Conservation (phyloP, 2,888 invertebrate genomes). For the Coelopa pilipes region DNA sequence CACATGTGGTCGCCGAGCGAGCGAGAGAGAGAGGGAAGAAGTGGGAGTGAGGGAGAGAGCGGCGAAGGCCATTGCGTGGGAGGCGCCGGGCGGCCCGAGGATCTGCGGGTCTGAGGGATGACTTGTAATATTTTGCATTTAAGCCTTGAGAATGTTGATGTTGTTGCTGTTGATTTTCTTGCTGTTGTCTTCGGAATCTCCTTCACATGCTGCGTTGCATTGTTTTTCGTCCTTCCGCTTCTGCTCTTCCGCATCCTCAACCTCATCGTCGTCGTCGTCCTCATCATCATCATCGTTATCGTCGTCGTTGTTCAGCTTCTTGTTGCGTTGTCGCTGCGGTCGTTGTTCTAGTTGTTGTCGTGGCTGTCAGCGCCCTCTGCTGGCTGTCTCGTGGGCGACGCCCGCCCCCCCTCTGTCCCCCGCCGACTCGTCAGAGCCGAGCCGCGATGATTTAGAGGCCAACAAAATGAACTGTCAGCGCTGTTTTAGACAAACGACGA, state of each 20-base stretch:
- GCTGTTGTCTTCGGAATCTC: neutral
- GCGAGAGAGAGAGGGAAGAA: neutral
- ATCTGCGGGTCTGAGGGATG: too few relatives aligned
- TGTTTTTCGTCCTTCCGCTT: too few relatives aligned
- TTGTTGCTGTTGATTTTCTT: constrained; percentile 4
- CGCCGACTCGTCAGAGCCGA: neutral
- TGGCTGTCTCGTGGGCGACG: neutral
- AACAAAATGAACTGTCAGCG: neutral
- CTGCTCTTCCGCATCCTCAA: too few relatives aligned
- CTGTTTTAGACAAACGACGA: neutral
- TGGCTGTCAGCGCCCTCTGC: neutral
- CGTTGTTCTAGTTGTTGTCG: neutral
- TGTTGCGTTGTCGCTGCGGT: neutral
- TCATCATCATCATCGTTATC: too few relatives aligned
- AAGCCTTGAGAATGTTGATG: constrained; percentile 3
- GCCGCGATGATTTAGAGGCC: constrained; percentile 4
- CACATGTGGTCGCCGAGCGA: constrained; percentile 20
- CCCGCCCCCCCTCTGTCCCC: neutral
- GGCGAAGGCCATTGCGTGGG: neutral
- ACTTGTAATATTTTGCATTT: constrained; percentile 23
- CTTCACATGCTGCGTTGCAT: too few relatives aligned
- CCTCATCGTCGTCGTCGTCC: too few relatives aligned
- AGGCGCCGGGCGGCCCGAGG: too few relatives aligned
- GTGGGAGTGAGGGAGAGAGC: neutral
- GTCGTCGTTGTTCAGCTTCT: too few relatives aligned